These are phyloP conservation scores for Drosophila lacertosa DNA, from an alignment of 1,140 invertebrate genomes.

Conservation along the genomic window DNA sequence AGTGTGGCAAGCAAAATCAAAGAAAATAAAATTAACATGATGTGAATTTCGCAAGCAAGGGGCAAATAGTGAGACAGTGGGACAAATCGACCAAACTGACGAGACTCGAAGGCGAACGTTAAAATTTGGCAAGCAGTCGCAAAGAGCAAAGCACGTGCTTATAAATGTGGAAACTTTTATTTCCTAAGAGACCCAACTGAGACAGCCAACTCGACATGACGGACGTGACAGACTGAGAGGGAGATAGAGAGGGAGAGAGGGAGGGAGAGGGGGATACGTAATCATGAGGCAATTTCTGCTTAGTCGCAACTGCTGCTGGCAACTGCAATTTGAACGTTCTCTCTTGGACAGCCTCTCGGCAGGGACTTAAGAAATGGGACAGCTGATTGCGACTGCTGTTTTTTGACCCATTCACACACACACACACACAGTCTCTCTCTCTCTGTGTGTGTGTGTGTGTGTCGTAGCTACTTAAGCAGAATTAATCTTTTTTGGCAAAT, in stretches of 20 bases:
- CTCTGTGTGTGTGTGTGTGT: slow-evolving; percentile 13
- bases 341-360: slow-evolving; percentile 45
- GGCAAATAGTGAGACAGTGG: neutral
- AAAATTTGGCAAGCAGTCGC: slow-evolving; percentile 73
- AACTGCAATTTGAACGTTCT: slow-evolving; percentile 72
- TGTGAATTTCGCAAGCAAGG: slow-evolving; percentile 71
- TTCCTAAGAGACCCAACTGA: slow-evolving; percentile 72
- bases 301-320: slow-evolving; percentile 49
- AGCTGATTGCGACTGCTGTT: slow-evolving; percentile 65
- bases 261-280: slow-evolving; percentile 46
- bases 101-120: slow-evolving; percentile 51
- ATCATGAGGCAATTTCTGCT: slow-evolving; percentile 78
- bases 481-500: slow-evolving; percentile 64
- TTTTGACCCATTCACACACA: slow-evolving; percentile 66
- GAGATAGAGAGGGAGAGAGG: neutral
- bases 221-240: slow-evolving; percentile 29
- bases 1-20: slow-evolving; percentile 65
- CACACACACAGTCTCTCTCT: slow-evolving; percentile 38
- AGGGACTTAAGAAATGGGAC: slow-evolving; percentile 46
- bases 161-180: slow-evolving; percentile 79
- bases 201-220: slow-evolving; percentile 72
- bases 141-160: slow-evolving; percentile 68
- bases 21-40: slow-evolving; percentile 80
- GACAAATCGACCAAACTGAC: neutral
- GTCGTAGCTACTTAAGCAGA: slow-evolving; percentile 43